phyloP scores from a whole-genome alignment of 2,888 invertebrate species.

The Cantharis rufa region DNA sequence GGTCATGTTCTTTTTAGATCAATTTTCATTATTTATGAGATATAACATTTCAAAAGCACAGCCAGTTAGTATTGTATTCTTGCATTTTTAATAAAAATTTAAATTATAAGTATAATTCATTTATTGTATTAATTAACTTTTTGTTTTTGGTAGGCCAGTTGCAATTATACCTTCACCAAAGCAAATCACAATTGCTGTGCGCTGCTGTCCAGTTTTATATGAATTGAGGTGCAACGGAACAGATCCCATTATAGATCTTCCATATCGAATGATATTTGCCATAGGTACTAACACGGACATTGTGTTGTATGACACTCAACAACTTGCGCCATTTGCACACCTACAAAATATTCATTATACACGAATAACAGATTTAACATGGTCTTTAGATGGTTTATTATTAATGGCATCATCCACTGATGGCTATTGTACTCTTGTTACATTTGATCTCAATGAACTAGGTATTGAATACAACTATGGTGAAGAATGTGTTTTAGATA shows the following conservation, averaged over 20 bases:
- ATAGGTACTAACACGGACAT: slow-evolving; percentile 88
- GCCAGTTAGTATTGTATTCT: too few species aligned
- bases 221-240: slow-evolving; percentile 63
- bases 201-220: slow-evolving; percentile 80
- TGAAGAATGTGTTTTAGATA: slow-evolving; percentile 43
- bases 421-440: slow-evolving; percentile 84
- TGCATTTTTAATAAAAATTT: neutral
- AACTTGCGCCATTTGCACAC: slow-evolving; percentile 75
- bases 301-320: slow-evolving; percentile 86
- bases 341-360: slow-evolving; percentile 88
- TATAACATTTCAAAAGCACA: too few species aligned
- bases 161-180: slow-evolving; percentile 77
- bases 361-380: slow-evolving; percentile 83
- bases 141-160: slow-evolving; percentile 66
- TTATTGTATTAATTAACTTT: slow-evolving; percentile 5
- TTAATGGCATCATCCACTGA: slow-evolving; percentile 84
- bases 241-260: slow-evolving; percentile 62
- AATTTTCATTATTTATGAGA: too few species aligned
- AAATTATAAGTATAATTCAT: neutral
- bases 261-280: slow-evolving; percentile 86
- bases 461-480: slow-evolving; percentile 62
- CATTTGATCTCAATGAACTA: slow-evolving; percentile 75
- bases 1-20: too few species aligned
- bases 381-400: slow-evolving; percentile 80
- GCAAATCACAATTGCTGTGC: slow-evolving; percentile 81